Conservation (phyloP, 2,888 invertebrate species). For the Dorcus hopei region DNA sequence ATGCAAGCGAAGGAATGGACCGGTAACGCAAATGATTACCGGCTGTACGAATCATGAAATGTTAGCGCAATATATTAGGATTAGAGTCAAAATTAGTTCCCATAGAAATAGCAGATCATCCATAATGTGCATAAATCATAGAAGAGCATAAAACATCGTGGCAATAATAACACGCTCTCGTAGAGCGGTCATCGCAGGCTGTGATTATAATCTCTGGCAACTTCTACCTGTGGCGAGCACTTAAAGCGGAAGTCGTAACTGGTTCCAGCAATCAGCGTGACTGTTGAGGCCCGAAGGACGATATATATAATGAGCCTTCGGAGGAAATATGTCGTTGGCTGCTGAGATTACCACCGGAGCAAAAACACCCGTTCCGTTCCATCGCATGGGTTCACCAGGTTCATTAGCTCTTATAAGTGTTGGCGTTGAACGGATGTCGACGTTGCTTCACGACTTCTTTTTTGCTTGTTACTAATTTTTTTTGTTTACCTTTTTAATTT, state of each 20-base stretch:
- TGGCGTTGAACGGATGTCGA: slow-evolving; percentile 21
- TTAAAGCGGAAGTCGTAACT: slow-evolving; percentile 45
- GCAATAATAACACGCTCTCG: slow-evolving; percentile 4
- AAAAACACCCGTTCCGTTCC: slow-evolving; percentile 30
- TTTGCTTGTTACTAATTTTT: slow-evolving; percentile 6
- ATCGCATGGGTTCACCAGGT: slow-evolving; percentile 33
- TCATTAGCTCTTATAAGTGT: slow-evolving; percentile 31
- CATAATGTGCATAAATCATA: slow-evolving; percentile 28
- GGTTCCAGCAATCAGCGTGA: slow-evolving; percentile 48
- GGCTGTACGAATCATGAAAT: background rate
- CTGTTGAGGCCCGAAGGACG: slow-evolving; percentile 48
- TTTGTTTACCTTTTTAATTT: background rate
- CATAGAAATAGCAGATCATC: slow-evolving; percentile 22
- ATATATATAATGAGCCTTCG: slow-evolving; percentile 43
- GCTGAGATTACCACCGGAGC: slow-evolving; percentile 30
- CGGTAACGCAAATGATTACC: too few relatives aligned
- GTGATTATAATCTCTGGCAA: slow-evolving; percentile 26
- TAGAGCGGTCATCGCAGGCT: slow-evolving; percentile 22
- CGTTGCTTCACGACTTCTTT: slow-evolving; percentile 18
- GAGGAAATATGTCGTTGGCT: slow-evolving; percentile 44
- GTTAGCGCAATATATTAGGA: slow-evolving; percentile 6
- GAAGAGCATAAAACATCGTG: slow-evolving; percentile 9
- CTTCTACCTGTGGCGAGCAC: slow-evolving; percentile 22
- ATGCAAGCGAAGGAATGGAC: background rate
- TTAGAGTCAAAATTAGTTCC: slow-evolving; percentile 20